A percentile compares a stretch with the other conserved stretches of the same genome.
Conservation (phyloP, 2,797 vertebrate genomes). For the Arremon aurantiirostris region DNA sequence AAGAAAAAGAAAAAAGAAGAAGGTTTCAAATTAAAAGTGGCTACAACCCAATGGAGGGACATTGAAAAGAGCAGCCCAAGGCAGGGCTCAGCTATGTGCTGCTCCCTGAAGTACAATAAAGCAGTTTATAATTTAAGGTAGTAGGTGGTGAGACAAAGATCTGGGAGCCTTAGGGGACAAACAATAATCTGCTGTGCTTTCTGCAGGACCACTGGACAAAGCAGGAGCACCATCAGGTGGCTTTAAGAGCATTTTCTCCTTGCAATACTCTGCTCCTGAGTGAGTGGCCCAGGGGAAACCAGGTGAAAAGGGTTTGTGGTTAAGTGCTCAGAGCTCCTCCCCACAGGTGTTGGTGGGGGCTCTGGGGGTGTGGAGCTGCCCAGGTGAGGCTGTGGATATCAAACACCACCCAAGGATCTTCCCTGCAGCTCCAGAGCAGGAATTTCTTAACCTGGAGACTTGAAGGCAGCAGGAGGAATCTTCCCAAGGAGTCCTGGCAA, state of each 20-base stretch:
- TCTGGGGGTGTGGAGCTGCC: neutral
- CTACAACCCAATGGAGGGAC: neutral
- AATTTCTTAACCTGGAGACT: neutral
- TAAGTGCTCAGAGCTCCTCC: neutral
- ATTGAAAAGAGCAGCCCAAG: neutral
- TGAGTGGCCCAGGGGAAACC: rapidly evolving
- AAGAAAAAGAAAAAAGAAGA: too few species aligned
- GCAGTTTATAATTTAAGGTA: neutral
- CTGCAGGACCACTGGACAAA: rapidly evolving
- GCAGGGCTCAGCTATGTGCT: neutral
- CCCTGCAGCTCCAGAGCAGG: neutral
- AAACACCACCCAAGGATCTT: rapidly evolving
- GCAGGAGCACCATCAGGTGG: neutral
- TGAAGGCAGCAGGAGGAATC: neutral
- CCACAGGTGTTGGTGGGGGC: neutral
- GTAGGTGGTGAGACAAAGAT: neutral
- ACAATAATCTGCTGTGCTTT: neutral
- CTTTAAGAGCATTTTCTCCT: neutral
- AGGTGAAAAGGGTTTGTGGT: neutral
- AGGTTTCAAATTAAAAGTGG: neutral
- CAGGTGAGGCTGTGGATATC: neutral
- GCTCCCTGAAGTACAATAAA: neutral
- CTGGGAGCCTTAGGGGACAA: neutral
- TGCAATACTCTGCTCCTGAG: neutral
- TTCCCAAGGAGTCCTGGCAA: neutral